A percentile compares a stretch with the other conserved stretches of the same genome.
These are phyloP conservation scores for Burhinus oedicnemus DNA, from an alignment of 2,113 vertebrate species.

Conservation along the genomic window DNA sequence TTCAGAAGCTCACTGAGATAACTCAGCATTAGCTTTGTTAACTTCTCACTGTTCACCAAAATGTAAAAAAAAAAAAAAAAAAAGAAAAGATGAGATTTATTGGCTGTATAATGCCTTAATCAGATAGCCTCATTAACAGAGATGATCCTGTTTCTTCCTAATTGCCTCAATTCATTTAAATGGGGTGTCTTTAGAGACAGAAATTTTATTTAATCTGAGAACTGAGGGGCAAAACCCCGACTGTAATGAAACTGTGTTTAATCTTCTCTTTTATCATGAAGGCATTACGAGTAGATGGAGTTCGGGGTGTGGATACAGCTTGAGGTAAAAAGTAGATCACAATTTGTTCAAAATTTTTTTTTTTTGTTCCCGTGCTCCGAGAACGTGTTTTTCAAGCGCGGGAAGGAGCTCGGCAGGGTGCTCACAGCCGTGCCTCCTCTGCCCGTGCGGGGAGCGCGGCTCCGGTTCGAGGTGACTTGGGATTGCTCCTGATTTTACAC, in stretches of 20 bases:
- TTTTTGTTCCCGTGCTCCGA: accelerated
- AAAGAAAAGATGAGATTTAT: not conserved
- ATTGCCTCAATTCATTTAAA: not conserved
- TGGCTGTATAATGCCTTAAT: not conserved
- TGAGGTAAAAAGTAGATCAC: not conserved
- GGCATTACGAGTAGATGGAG: not conserved
- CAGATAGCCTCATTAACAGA: not conserved
- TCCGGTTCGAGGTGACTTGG: accelerated
- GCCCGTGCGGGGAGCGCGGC: too few species aligned
- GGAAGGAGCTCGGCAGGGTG: not conserved
- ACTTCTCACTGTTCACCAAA: not conserved
- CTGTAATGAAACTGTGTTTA: not conserved
- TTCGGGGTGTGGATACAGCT: not conserved
- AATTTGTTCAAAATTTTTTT: not conserved
- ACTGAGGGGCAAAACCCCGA: not conserved
- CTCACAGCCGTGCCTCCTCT: not conserved
- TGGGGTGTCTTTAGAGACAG: not conserved
- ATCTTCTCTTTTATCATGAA: not conserved
- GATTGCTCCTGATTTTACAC: not conserved
- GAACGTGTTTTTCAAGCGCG: not conserved
- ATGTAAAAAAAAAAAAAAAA: not conserved
- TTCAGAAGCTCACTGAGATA: not conserved
- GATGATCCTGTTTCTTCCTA: not conserved
- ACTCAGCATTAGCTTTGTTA: not conserved
- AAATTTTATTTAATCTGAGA: not conserved